Conservation (phyloP, 2,797 vertebrate species). For the Merluccius polli region DNA sequence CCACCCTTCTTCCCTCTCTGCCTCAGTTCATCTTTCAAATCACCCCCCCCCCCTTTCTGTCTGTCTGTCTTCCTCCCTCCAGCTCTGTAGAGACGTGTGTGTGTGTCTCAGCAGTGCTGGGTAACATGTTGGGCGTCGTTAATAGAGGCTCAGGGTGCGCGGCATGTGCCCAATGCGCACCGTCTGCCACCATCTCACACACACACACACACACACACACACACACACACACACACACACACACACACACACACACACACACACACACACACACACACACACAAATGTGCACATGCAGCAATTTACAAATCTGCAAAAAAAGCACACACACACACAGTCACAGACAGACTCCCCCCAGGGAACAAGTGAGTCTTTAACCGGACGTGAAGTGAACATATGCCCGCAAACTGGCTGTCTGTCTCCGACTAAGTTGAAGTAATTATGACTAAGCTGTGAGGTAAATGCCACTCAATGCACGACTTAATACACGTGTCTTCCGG, state of each 20-base stretch:
- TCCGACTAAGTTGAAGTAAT: slow-evolving; percentile 58
- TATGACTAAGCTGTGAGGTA: slow-evolving; percentile 67
- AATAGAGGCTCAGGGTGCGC: slow-evolving; percentile 45
- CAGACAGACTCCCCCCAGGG: slow-evolving; percentile 43
- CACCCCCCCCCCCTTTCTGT: neutral
- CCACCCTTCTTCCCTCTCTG: slow-evolving; percentile 7
- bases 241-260: slow-evolving; percentile 20
- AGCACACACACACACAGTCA: slow-evolving; percentile 27
- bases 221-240: slow-evolving; percentile 28
- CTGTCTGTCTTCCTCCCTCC: slow-evolving; percentile 32
- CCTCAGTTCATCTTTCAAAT: slow-evolving; percentile 23
- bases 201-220: slow-evolving; percentile 55
- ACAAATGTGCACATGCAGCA: slow-evolving; percentile 28
- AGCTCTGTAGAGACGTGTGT: slow-evolving; percentile 36
- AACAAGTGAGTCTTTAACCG: slow-evolving; percentile 56
- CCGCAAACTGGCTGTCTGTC: slow-evolving; percentile 54
- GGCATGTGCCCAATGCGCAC: slow-evolving; percentile 42
- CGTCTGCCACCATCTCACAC: slow-evolving; percentile 43
- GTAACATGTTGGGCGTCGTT: slow-evolving; percentile 51
- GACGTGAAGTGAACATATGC: slow-evolving; percentile 65
- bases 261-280: slow-evolving; percentile 26
- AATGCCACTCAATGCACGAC: slow-evolving; percentile 46
- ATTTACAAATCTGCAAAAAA: neutral
- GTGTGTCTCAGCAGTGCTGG: slow-evolving; percentile 32
- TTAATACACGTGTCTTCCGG: slow-evolving; percentile 44